These are phyloP conservation scores for Brienomyrus brachyistius DNA, from an alignment of 2,113 vertebrate species.

Conservation along the genomic window DNA sequence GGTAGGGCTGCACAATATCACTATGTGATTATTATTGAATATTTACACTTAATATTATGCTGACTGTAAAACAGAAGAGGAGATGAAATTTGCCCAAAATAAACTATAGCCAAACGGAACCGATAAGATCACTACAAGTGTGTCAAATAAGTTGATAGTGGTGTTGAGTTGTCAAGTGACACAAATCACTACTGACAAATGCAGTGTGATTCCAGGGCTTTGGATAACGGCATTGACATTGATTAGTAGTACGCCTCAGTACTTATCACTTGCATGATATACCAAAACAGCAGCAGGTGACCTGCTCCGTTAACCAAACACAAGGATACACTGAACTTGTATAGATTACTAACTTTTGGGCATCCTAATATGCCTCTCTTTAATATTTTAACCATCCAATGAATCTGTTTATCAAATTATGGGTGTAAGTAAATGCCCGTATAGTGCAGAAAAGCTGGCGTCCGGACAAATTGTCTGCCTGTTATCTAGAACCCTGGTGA, in stretches of 20 bases:
- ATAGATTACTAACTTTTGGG: not conserved
- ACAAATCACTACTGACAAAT: not conserved
- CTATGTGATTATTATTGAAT: not conserved
- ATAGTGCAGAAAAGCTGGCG: not conserved
- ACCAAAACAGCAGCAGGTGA: not conserved
- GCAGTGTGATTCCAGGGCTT: not conserved
- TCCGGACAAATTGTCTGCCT: not conserved
- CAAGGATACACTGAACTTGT: not conserved
- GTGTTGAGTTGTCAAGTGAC: not conserved
- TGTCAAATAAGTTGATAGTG: not conserved
- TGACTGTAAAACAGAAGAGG: not conserved
- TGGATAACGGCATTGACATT: not conserved
- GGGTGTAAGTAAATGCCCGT: not conserved
- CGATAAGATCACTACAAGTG: not conserved
- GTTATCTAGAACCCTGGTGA: not conserved
- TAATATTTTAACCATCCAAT: not conserved
- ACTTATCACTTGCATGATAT: not conserved
- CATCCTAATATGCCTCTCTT: not conserved
- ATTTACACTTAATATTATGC: not conserved
- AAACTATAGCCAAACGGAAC: not conserved
- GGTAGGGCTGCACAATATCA: not conserved
- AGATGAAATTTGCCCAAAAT: not conserved
- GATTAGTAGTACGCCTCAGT: not conserved
- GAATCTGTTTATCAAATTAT: not conserved
- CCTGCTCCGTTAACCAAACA: not conserved